Conservation (phyloP, 2,113 vertebrate species). For the Tricholaema leucomelas region DNA sequence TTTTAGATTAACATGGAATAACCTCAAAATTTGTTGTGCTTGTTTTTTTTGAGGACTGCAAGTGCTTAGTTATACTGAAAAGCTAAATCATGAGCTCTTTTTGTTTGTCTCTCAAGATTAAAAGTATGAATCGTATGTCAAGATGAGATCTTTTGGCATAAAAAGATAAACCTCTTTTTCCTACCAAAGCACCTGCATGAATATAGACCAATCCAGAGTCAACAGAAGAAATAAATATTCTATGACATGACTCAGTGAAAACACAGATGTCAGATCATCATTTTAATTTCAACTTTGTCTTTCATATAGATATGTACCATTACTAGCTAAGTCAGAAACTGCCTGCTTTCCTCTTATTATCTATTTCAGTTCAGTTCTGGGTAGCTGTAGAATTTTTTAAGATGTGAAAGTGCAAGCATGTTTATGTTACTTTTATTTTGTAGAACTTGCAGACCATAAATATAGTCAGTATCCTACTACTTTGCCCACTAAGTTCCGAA, state of each 20-base stretch:
- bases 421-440: neutral
- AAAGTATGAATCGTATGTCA: neutral
- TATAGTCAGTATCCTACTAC: neutral
- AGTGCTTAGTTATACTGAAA: neutral
- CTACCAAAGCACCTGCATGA: conserved; percentile 1
- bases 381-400: neutral
- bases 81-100: neutral
- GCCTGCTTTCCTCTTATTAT: neutral
- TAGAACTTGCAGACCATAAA: neutral
- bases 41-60: neutral
- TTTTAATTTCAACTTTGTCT: neutral
- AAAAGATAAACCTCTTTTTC: conserved; percentile 3
- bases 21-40: neutral
- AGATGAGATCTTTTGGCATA: neutral
- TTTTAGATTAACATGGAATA: neutral
- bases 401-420: neutral
- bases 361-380: neutral
- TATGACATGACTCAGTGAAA: neutral
- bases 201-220: conserved; percentile 13
- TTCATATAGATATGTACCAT: neutral
- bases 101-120: neutral
- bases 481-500: neutral
- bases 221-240: neutral
- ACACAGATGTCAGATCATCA: neutral
- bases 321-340: neutral